These are phyloP conservation scores for Dipus sagitta DNA, from an alignment of 2,797 vertebrate genomes.

Conservation along the genomic window DNA sequence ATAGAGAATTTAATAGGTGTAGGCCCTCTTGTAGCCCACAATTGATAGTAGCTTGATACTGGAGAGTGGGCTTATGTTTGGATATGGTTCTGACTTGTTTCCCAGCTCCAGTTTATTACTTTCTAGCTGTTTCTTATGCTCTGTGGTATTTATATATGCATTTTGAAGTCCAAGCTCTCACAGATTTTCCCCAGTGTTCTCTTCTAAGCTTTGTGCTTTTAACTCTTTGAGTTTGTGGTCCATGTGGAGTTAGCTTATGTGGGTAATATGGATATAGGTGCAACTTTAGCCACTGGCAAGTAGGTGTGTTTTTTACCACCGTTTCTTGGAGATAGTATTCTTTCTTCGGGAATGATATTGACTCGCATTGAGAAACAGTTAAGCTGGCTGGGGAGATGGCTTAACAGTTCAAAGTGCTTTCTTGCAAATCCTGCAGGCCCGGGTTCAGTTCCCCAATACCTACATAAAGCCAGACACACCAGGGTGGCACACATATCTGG, in stretches of 20 bases:
- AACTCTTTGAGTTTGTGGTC: background rate
- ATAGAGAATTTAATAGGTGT: no score
- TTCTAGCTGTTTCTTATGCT: background rate
- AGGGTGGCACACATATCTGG: no score
- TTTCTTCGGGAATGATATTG: background rate
- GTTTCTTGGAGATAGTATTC: background rate
- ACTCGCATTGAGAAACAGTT: background rate
- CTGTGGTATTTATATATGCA: background rate
- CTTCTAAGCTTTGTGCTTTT: background rate
- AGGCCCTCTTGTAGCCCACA: no score
- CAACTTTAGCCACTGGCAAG: background rate
- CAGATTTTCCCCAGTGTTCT: background rate
- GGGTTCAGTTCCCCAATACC: no score
- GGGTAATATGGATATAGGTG: background rate
- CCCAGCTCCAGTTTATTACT: background rate
- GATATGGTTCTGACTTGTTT: no score
- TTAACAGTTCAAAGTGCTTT: no score
- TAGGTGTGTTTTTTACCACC: background rate
- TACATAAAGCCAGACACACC: no score
- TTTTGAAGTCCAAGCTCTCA: background rate
- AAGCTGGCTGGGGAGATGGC: no score
- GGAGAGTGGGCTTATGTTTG: no score
- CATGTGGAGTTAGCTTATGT: background rate
- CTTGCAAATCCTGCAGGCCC: no score
- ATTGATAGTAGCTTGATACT: no score